Evolutionary conservation across 2,797 vertebrate genomes (phyloP).

Genomic region (Tapirus indicus): DNA sequence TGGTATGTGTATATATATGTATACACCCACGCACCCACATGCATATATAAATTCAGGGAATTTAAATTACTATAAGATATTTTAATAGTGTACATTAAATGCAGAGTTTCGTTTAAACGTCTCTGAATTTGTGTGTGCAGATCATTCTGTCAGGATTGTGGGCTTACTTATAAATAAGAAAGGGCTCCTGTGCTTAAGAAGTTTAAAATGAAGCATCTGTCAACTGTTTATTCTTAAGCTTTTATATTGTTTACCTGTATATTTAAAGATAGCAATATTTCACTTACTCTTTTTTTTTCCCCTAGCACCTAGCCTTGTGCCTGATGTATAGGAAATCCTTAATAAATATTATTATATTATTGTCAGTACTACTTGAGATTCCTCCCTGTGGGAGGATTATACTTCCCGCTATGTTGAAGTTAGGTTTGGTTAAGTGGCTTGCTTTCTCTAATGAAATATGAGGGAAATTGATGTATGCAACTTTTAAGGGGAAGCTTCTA

Average conservation of each 20-base stretch:
- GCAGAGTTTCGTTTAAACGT: background rate
- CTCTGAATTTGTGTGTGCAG: background rate
- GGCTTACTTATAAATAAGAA: background rate
- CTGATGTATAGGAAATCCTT: background rate
- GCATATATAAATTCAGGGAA: background rate
- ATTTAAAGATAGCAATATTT: background rate
- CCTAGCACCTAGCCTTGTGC: background rate
- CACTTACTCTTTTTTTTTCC: no score
- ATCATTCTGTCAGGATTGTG: background rate
- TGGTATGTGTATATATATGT: background rate
- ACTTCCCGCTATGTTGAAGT: background rate
- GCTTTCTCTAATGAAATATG: background rate
- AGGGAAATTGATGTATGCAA: background rate
- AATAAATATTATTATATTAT: constrained; percentile 26
- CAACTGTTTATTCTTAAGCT: background rate
- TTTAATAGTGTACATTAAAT: background rate
- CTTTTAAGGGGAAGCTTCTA: background rate
- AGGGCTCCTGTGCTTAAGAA: background rate
- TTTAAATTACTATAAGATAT: background rate
- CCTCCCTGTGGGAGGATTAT: background rate
- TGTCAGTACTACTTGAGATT: background rate
- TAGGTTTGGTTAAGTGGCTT: background rate
- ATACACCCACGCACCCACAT: no score
- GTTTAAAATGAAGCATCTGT: background rate
- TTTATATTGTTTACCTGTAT: background rate